Percentiles rank a stretch among this genome's conserved stretches.
Evolutionary conservation across 2,113 vertebrate genomes (phyloP).

Genomic region (Microtus oregoni): DNA sequence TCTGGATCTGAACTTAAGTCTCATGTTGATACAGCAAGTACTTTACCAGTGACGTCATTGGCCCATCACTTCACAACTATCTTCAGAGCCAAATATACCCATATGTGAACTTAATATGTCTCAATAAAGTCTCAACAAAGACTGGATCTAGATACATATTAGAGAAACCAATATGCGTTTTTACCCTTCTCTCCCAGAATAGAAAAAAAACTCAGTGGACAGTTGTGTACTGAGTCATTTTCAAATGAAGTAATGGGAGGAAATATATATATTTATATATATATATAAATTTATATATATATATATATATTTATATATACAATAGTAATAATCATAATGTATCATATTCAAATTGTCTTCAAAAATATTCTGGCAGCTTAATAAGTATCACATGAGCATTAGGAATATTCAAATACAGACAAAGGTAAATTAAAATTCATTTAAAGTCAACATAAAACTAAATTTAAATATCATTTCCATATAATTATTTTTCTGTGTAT

Average conservation of each 20-base stretch:
- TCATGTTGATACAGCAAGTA: neutral
- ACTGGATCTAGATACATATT: neutral
- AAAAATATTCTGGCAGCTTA: neutral
- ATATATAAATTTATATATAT: too few relatives aligned
- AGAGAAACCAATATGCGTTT: neutral
- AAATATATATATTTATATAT: neutral
- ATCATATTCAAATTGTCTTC: neutral
- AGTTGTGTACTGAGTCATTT: neutral
- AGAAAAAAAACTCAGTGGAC: neutral
- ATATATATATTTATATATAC: too few relatives aligned
- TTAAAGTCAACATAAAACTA: neutral
- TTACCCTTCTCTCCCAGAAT: neutral
- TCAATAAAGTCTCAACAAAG: neutral
- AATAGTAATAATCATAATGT: neutral
- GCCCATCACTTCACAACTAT: neutral
- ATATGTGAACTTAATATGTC: neutral
- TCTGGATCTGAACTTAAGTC: neutral
- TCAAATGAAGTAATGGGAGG: neutral
- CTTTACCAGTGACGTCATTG: neutral
- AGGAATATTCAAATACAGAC: neutral
- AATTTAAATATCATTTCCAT: slow-evolving; percentile 3
- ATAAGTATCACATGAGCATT: neutral
- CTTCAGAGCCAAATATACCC: neutral
- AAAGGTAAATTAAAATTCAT: slow-evolving; percentile 23
- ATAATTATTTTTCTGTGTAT: neutral